A percentile compares a stretch with the other conserved stretches of the same genome.
Evolutionary conservation across 2,888 invertebrate genomes (phyloP).

Genomic region (Eremobia ochroleuca): DNA sequence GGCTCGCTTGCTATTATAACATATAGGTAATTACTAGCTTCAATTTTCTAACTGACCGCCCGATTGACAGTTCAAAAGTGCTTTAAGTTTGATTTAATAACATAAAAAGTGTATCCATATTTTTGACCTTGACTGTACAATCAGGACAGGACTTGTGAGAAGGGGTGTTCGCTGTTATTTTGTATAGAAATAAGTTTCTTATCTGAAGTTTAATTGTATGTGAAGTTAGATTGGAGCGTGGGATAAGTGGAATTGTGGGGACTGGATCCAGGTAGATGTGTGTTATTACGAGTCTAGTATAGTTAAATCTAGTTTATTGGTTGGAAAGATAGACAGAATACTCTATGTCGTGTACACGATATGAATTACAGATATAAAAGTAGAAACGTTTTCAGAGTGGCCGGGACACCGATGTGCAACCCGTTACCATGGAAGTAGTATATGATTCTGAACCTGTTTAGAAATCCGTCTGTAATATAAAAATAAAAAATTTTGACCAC

Average conservation of each 20-base stretch:
- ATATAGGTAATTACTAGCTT: background rate
- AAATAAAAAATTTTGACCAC: too few species aligned
- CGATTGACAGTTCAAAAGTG: background rate
- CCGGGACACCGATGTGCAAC: background rate
- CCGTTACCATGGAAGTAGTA: too few species aligned
- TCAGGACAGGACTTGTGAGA: constrained; percentile 30
- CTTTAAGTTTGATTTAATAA: too few species aligned
- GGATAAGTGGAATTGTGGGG: constrained; percentile 26
- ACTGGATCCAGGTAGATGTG: background rate
- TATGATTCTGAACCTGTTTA: too few species aligned
- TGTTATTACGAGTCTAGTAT: background rate
- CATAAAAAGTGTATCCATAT: background rate
- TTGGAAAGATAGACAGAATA: background rate
- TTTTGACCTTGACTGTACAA: constrained; percentile 22
- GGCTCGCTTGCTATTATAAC: background rate
- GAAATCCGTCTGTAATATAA: too few species aligned
- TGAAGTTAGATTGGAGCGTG: constrained; percentile 52
- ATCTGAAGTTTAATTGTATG: constrained; percentile 56
- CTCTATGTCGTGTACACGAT: background rate
- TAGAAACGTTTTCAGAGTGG: background rate
- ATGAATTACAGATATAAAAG: background rate
- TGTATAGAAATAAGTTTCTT: constrained; percentile 56
- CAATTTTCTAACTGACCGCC: background rate
- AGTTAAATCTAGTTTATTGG: constrained; percentile 21
- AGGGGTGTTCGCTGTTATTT: constrained; percentile 46